phyloP scores from a whole-genome alignment of 2,113 vertebrate genomes.

The Natator depressus region DNA sequence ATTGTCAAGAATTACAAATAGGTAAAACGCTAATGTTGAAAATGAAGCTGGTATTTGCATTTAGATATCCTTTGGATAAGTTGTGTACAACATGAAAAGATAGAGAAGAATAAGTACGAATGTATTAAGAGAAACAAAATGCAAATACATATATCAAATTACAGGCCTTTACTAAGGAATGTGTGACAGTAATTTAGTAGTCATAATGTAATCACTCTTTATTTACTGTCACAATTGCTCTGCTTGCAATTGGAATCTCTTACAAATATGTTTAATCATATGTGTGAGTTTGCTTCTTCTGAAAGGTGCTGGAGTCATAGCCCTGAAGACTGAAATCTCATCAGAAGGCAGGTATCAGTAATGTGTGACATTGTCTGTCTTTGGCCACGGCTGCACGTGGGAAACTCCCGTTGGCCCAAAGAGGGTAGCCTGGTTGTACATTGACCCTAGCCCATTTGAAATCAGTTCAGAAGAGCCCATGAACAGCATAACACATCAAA shows the following conservation, averaged over 20 bases:
- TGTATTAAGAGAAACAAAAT: slow-evolving; percentile 24
- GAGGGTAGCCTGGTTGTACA: no score
- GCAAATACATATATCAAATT: not conserved
- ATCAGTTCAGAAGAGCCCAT: no score
- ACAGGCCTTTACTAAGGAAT: not conserved
- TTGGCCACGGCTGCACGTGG: no score
- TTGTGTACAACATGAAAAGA: not conserved
- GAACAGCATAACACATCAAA: no score
- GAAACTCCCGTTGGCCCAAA: no score
- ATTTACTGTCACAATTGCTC: not conserved
- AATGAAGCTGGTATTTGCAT: slow-evolving; percentile 2
- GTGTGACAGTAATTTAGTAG: not conserved
- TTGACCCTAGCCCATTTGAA: no score
- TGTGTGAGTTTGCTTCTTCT: not conserved
- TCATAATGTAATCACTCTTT: not conserved
- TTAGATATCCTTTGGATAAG: not conserved
- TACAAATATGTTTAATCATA: not conserved
- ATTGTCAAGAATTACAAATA: slow-evolving; percentile 32
- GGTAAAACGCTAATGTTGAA: slow-evolving; percentile 17
- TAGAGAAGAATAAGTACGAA: not conserved
- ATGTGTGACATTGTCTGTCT: no score
- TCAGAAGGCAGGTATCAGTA: no score
- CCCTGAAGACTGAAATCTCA: not conserved
- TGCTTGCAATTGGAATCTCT: not conserved
- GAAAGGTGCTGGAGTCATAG: not conserved